Conservation (phyloP, 1,140 invertebrate species). For the Danaus plexippus region DNA sequence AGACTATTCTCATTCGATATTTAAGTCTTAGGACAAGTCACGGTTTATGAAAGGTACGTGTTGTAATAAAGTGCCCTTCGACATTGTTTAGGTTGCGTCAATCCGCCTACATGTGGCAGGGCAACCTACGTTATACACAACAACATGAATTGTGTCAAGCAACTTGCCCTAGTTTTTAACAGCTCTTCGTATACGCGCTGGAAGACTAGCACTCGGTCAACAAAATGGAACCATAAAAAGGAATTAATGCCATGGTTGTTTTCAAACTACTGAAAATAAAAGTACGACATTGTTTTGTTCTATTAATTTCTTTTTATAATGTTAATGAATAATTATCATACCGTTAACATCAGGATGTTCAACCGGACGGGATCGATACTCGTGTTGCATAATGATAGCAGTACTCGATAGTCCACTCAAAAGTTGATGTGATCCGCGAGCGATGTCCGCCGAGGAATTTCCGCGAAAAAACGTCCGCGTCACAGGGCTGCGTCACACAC, state of each 20-base stretch:
- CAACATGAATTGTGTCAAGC: conserved; percentile 58
- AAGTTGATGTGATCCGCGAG: conserved; percentile 26
- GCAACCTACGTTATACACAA: conserved; percentile 36
- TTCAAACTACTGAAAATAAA: no score
- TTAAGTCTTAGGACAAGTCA: conserved; percentile 14
- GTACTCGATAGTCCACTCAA: no score
- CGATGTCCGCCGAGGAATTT: conserved; percentile 58
- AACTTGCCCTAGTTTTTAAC: conserved; percentile 52
- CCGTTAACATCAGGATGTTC: no score
- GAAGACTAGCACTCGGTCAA: neutral
- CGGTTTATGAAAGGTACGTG: conserved; percentile 41
- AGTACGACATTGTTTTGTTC: no score
- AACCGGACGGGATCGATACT: no score
- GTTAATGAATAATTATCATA: neutral
- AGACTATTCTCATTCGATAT: conserved; percentile 17
- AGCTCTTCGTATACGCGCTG: conserved; percentile 26
- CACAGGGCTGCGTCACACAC: conserved; percentile 38
- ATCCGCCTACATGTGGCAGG: conserved; percentile 52
- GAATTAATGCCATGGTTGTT: no score
- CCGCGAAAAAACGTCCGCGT: conserved; percentile 66
- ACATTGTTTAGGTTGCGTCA: conserved; percentile 58
- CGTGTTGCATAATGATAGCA: no score
- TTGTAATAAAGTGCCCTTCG: conserved; percentile 58
- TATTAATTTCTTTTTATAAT: neutral
- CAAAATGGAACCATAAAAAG: no score